Evolutionary conservation across 64 coral and sea anemone genomes (phyloP), one percentile per base, ranked within the genome.

Genomic region (Actinia tenebrosa): DNA sequence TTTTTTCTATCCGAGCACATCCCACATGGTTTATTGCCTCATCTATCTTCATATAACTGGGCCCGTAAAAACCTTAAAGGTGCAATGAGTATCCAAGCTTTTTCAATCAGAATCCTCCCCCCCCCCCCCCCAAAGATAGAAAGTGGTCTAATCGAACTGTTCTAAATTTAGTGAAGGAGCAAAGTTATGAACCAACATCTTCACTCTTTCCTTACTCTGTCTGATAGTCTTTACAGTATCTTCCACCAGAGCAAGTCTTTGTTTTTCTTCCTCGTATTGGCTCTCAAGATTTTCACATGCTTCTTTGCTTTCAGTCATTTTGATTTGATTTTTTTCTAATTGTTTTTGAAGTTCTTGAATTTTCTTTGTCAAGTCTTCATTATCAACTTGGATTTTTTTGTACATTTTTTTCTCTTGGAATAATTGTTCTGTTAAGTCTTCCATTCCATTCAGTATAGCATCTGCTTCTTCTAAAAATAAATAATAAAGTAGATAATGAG

Each of bases 101-200:
- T 37, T 37, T 37, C 30, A 37, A 37, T 37, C 30, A 37, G 30
- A 37, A 37, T 37, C 30, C 30, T 37, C 30, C 30, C 30, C 30
- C 30, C 30, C 30, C 1, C 30, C 30, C 30, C 30, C 30, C 30
- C 30, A 37, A 37, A 37, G 30, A 37, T 37, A 37, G 13, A 50
- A 14, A 14, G 56, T 58, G 23, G 4, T 55, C 55, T 87, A 92
- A 44, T 90, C 89, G 52, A 90, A 93, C 54, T 91, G 84, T 64
- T 95, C 97, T 56, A 99, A 84, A 56, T 99, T 86, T 27, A 99
- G 77, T 69, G 85, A 82, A 44, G 97, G 97, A 71, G 91, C 97
- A 85, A 95, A 90, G 71, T 99, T 99, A 68, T 99, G 93, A 82
- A 99, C 93, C 86, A 99, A 89, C 46, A 99, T 91, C 58, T 95